Conservation (phyloP, 2,113 vertebrate genomes). For the Drymodes brunneopygia region DNA sequence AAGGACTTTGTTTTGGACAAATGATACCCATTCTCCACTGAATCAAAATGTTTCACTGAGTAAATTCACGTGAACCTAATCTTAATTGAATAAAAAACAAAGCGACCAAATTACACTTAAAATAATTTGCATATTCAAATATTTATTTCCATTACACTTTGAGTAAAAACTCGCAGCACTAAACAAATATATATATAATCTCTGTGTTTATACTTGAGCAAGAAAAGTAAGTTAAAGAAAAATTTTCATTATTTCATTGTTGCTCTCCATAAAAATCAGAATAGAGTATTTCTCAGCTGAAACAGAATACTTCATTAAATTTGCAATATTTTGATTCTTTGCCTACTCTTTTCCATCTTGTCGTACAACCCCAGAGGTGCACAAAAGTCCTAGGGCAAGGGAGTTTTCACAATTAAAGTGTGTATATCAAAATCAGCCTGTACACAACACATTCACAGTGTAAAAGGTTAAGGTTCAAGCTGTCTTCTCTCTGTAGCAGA, state of each 20-base stretch:
- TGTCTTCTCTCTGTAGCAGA: slow-evolving; percentile 19
- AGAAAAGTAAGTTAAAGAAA: slow-evolving; percentile 41
- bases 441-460: slow-evolving; percentile 24
- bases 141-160: slow-evolving; percentile 40
- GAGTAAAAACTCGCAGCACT: neutral
- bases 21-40: slow-evolving; percentile 22
- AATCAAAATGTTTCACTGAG: slow-evolving; percentile 54
- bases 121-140: slow-evolving; percentile 39
- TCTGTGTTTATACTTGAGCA: slow-evolving; percentile 24
- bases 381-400: slow-evolving; percentile 4
- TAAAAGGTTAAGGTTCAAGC: slow-evolving; percentile 47
- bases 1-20: slow-evolving; percentile 63
- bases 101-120: slow-evolving; percentile 33
- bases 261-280: slow-evolving; percentile 55
- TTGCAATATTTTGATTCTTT: slow-evolving; percentile 37
- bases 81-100: slow-evolving; percentile 59
- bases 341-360: slow-evolving; percentile 54
- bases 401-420: slow-evolving; percentile 31
- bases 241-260: slow-evolving; percentile 64
- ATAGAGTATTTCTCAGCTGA: slow-evolving; percentile 45
- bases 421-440: slow-evolving; percentile 31
- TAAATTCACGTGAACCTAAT: slow-evolving; percentile 13
- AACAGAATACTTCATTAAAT: slow-evolving; percentile 66
- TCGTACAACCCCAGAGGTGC: slow-evolving; percentile 34
- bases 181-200: neutral